Percentiles rank a stretch among this genome's conserved stretches.
Evolutionary conservation across 30 jellyfish, hydroid and myxozoan genomes (phyloP).

Genomic region (Euphysa ruthae): DNA sequence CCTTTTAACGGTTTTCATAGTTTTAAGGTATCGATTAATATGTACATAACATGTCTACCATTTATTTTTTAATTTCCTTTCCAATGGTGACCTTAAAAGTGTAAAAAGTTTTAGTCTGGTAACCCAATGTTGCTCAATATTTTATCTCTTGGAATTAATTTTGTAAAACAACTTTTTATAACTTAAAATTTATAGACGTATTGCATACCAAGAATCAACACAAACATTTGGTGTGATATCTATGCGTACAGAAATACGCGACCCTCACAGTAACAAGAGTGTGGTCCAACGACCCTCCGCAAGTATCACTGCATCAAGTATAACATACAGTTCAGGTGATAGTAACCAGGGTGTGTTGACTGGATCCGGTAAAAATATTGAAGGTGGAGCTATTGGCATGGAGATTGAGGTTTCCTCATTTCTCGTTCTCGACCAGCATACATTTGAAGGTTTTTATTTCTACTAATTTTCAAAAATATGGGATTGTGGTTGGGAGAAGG

Average conservation of each 20-base stretch:
- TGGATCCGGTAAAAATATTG: conserved; percentile 58
- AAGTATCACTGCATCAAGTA: conserved; percentile 63
- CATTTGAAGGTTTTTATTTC: conserved; percentile 81
- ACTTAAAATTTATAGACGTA: conserved; percentile 83
- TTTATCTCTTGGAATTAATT: too few species aligned
- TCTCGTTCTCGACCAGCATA: conserved; percentile 77
- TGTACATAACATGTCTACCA: too few species aligned
- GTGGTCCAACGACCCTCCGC: conserved; percentile 77
- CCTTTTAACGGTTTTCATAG: too few species aligned
- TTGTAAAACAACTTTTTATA: too few species aligned
- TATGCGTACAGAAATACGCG: conserved; percentile 58
- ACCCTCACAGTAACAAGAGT: conserved; percentile 58
- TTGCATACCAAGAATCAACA: conserved; percentile 89
- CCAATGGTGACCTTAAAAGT: too few species aligned
- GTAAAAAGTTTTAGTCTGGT: too few species aligned
- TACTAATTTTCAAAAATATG: too few species aligned
- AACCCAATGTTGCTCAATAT: too few species aligned
- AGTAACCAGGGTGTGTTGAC: conserved; percentile 40
- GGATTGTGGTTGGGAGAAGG: too few species aligned
- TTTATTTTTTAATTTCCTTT: too few species aligned
- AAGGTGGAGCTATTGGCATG: conserved; percentile 53
- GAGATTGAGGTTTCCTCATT: conserved; percentile 70
- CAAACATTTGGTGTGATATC: conserved; percentile 89
- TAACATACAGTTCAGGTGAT: conserved; percentile 49
- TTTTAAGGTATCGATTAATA: too few species aligned